Conservation (phyloP, 2,113 vertebrate species). For the Brachyistius frenatus region DNA sequence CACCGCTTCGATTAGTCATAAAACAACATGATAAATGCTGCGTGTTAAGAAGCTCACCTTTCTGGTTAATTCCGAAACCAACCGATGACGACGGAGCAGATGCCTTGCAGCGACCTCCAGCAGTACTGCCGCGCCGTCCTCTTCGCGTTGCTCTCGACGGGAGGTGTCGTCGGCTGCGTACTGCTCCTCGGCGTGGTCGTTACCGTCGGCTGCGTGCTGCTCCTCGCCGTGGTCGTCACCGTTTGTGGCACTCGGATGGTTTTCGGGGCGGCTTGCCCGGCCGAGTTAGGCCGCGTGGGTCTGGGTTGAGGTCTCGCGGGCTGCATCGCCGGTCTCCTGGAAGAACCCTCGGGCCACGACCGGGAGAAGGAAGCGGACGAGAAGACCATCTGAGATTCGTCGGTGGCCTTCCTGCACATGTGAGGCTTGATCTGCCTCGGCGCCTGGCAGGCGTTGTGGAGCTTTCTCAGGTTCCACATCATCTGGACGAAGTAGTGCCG, state of each 20-base stretch:
- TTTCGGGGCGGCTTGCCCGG: background rate
- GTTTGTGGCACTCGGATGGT: background rate
- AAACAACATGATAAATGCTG: background rate
- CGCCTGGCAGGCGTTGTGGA: constrained; percentile 81
- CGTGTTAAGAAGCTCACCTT: constrained; percentile 66
- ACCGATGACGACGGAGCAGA: constrained; percentile 86
- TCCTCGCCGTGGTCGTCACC: constrained; percentile 32
- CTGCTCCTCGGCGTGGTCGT: constrained; percentile 29
- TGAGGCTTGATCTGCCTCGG: constrained; percentile 75
- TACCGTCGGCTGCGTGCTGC: constrained; percentile 21
- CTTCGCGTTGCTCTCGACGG: constrained; percentile 74
- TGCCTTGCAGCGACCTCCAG: constrained; percentile 85
- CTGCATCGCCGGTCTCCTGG: background rate
- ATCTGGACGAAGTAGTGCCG: constrained; percentile 88
- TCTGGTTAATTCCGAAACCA: constrained; percentile 81
- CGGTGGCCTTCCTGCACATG: constrained; percentile 85
- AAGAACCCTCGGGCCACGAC: constrained; percentile 1
- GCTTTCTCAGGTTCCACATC: constrained; percentile 81
- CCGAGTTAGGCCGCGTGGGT: background rate
- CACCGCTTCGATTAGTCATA: background rate
- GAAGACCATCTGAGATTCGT: constrained; percentile 84
- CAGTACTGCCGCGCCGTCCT: constrained; percentile 84
- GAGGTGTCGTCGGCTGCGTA: constrained; percentile 32
- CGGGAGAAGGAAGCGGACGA: constrained; percentile 31
- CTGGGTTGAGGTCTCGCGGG: background rate